Conservation (phyloP, 1,140 invertebrate genomes). For the Andrena cerasifolii region DNA sequence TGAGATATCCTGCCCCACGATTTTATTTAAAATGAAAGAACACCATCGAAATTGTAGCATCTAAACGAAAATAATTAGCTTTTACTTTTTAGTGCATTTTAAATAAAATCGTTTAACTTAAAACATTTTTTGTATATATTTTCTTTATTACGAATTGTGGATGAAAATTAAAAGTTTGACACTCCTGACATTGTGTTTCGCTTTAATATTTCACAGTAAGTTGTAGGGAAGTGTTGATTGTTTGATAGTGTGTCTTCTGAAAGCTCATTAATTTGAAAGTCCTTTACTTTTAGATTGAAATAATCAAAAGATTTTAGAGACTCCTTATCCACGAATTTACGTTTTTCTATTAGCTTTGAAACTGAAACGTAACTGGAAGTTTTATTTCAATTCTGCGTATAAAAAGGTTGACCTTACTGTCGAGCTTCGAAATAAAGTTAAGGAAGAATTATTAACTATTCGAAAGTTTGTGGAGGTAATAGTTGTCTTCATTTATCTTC, state of each 20-base stretch:
- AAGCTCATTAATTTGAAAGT: too few relatives aligned
- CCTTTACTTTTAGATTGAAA: not conserved
- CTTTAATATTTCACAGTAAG: not conserved
- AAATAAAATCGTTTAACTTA: too few relatives aligned
- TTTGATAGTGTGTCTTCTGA: too few relatives aligned
- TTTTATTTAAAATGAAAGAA: too few relatives aligned
- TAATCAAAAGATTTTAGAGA: not conserved
- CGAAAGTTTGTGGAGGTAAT: slow-evolving; percentile 13
- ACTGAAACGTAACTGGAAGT: not conserved
- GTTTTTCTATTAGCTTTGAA: not conserved
- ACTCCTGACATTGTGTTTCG: not conserved
- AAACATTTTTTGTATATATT: too few relatives aligned
- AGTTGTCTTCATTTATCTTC: slow-evolving; percentile 43
- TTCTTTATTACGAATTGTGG: too few relatives aligned
- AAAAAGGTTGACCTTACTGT: slow-evolving; percentile 23
- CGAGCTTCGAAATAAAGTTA: slow-evolving; percentile 4
- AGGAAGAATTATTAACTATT: slow-evolving; percentile 12
- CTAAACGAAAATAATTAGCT: too few relatives aligned
- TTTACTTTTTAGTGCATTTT: too few relatives aligned
- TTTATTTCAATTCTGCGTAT: not conserved
- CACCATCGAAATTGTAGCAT: too few relatives aligned
- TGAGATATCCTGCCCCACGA: too few relatives aligned
- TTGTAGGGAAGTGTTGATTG: too few relatives aligned
- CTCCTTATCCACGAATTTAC: not conserved
- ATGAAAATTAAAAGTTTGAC: not conserved